Evolutionary conservation across 2,888 invertebrate species (phyloP).

Genomic region (Clitarchus hookeri): DNA sequence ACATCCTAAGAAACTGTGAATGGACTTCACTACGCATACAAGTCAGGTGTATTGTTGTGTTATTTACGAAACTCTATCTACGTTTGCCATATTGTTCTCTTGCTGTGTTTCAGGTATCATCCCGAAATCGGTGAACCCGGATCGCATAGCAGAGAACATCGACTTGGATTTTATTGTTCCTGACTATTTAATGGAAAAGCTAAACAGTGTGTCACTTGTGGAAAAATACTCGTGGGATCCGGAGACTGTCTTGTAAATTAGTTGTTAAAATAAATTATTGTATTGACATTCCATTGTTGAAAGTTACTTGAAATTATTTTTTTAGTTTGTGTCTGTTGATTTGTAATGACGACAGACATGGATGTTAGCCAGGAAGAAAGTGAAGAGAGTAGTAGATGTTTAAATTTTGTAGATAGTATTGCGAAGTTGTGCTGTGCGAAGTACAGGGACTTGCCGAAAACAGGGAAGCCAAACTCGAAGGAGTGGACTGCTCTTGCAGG

Average conservation of each 20-base stretch:
- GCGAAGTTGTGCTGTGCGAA: constrained; percentile 64
- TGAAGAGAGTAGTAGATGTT: background rate
- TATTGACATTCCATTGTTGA: no score
- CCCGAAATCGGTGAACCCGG: constrained; percentile 64
- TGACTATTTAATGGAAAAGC: constrained; percentile 58
- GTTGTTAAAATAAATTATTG: no score
- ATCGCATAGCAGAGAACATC: constrained; percentile 64
- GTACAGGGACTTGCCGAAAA: constrained; percentile 70
- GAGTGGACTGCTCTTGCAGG: constrained; percentile 89
- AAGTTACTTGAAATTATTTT: no score
- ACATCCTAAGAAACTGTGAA: no score
- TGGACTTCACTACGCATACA: no score
- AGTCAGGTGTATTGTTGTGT: no score
- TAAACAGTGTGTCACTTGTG: constrained; percentile 53
- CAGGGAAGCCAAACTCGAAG: constrained; percentile 72
- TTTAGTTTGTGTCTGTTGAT: no score
- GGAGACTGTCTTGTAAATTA: constrained; percentile 48
- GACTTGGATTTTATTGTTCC: constrained; percentile 63
- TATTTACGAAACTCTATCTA: no score
- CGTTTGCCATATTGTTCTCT: no score
- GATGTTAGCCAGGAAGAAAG: background rate
- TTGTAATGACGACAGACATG: background rate
- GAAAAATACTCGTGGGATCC: constrained; percentile 64
- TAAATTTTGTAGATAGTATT: constrained; percentile 56
- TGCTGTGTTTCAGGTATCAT: constrained; percentile 59